Base-by-base conservation (phyloP, 2,113 vertebrate genomes). In the Galemys pyrenaicus region DNA sequence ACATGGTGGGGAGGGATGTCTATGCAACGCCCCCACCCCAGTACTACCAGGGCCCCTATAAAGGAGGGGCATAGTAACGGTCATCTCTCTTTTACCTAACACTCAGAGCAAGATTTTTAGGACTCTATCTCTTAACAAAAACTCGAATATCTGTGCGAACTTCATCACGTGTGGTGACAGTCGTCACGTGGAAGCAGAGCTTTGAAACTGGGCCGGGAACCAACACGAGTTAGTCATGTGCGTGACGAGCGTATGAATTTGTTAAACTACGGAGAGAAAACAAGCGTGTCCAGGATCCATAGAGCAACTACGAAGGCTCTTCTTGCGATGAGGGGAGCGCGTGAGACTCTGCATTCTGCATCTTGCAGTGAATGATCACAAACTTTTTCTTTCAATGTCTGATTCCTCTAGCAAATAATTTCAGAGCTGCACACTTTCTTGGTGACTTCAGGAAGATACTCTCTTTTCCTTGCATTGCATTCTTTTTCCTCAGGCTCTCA, bases 1-100 rank as follows among this genome's bases (percentile, higher is more conserved):
- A 22, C 12, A 6, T 2, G 0, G 71, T 5, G 16, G 4, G 1
- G 22, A 0, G 0, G 20, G n/a, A n/a, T n/a, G 19, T 2, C 54
- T 22, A 56, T 56, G 6, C 8, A 3, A 7, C 9, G 3, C 20
- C 62, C 54, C 11, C 5, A 8, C 17, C 54, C n/a, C n/a, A n/a
- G n/a, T 32, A 39, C 28, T 32, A 32, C 46, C 49, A 30, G 0
- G 12, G 12, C 9, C 39, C 19, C 19, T 0, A 3, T 12, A 2
- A 17, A 9, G 78, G 22, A 12, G 8, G n/a, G n/a, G 22, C 24
- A 0, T 22, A 11, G 5, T 46, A 6, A n/a, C 9, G 17, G 35
- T 91, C 15, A 44, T 54, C 68, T 84, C 65, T 75, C 70, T 79
- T 82, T 68, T 41, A 35, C 46, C 49, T 28, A 26, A 30, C 15